These are phyloP conservation scores for Magallana ariakensis DNA, from an alignment of 1,140 invertebrate species.

Conservation along the genomic window DNA sequence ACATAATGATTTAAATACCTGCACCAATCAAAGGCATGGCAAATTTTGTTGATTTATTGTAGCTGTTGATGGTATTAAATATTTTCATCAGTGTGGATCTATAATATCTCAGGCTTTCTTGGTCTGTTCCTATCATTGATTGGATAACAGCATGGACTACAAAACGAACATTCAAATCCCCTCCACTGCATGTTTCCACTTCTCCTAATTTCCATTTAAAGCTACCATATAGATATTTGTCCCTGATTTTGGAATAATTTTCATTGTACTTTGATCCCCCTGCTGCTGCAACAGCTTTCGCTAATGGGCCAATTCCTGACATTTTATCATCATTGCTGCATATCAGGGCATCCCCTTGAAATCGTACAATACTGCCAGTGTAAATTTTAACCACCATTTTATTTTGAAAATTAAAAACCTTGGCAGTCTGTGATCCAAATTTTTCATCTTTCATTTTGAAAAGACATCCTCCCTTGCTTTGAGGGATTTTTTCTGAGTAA, in stretches of 20 bases:
- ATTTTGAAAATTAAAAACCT: not conserved
- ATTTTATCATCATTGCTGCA: not conserved
- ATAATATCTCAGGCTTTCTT: not conserved
- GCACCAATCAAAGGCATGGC: slow-evolving; percentile 32
- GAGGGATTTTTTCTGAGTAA: not conserved
- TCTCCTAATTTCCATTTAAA: not conserved
- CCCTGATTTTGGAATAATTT: not conserved
- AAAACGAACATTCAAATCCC: not conserved
- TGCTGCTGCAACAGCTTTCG: not conserved
- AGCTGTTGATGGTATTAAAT: not conserved
- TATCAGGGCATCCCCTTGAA: slow-evolving; percentile 7
- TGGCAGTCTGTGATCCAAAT: not conserved
- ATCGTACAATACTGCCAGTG: not conserved
- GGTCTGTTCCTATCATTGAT: not conserved
- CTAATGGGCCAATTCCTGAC: not conserved
- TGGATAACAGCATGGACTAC: slow-evolving; percentile 7
- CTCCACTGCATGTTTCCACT: not conserved
- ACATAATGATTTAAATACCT: no score
- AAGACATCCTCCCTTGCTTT: not conserved
- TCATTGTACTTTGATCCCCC: slow-evolving; percentile 14
- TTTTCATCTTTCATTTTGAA: not conserved
- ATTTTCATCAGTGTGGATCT: not conserved
- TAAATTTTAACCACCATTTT: not conserved
- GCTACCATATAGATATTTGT: not conserved
- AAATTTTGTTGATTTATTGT: not conserved